Evolutionary conservation across 2,888 invertebrate species (phyloP), one percentile per base, ranked within the genome.

Genomic region (Flabesymbios commensalis): DNA sequence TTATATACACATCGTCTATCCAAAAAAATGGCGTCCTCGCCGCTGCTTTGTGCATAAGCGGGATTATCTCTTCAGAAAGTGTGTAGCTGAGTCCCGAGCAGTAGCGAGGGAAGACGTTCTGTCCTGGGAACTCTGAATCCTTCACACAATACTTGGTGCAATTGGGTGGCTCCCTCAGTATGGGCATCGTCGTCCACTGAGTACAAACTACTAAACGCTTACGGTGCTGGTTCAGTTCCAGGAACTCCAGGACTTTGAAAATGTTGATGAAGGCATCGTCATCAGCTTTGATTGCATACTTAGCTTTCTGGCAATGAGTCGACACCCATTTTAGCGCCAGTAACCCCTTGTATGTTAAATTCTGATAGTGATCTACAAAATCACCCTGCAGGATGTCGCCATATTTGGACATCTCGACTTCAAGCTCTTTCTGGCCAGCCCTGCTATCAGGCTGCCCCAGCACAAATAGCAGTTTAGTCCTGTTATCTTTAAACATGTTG

Each of bases 1-100:
- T 78, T 41, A 76, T 56, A 48, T 77, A 80, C 2, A 74, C 78
- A 57, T 80, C 80, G 56, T 80, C 80, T 5, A 78, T 73, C 22
- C 72, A 71, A 56, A 78, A 73, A 43, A 71, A 69, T 0, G 74
- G 72, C 1, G 73, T 67, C 3, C 41, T 57, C 28, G 65, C 65
- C 0, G 78, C 72, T 1, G 68, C 70, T 22, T 69, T 59, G 64
- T 75, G 76, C 55, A 80, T 63, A 28, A 66, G 52, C 3, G 71
- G 69, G 2, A 77, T 54, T 4, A 74, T 33, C 33, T 73, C 69
- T 10, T 70, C 52, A 5, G 78, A 74, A 47, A 77, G 64, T 22
- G 77, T 49, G 49, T 69, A 72, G 3, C 69, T 68, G 36, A 75
- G 74, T 3, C 78, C 79, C 4, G 76, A 72, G 63, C 80, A 80